Conservation (phyloP, 2,797 vertebrate genomes). For the Helarctos malayanus region DNA sequence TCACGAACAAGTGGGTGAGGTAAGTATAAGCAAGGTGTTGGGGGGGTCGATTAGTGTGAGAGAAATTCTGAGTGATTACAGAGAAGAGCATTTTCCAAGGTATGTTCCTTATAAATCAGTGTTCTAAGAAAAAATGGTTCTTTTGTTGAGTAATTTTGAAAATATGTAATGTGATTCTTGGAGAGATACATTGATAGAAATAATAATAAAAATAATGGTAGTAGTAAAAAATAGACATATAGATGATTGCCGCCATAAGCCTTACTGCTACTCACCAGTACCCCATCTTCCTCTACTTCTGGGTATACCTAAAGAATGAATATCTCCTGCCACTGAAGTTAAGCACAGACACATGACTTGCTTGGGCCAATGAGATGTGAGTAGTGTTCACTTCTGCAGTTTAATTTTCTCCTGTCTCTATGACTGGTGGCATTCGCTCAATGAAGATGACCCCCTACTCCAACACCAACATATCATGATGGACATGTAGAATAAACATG, state of each 20-base stretch:
- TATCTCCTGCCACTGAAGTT: neutral
- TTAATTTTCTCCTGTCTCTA: neutral
- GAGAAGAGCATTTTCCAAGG: neutral
- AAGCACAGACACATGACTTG: neutral
- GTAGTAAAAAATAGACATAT: neutral
- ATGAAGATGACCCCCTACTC: neutral
- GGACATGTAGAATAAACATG: neutral
- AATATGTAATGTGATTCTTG: neutral
- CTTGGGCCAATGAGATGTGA: neutral
- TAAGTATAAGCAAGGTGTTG: neutral
- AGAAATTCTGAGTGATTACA: neutral
- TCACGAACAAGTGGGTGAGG: neutral
- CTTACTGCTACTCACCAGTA: neutral
- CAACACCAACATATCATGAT: neutral
- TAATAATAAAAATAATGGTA: constrained; percentile 9
- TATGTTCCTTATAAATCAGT: neutral
- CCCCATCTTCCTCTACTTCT: neutral
- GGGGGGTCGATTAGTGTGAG: neutral
- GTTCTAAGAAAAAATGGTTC: neutral
- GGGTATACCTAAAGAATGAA: neutral
- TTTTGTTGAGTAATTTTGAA: neutral
- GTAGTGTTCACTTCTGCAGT: neutral
- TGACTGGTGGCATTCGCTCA: neutral
- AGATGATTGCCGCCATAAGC: neutral
- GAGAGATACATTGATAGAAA: neutral